A percentile compares a stretch with the other conserved stretches of the same genome.
Conservation (phyloP, 2,888 invertebrate species). For the Drosophila tripunctata region DNA sequence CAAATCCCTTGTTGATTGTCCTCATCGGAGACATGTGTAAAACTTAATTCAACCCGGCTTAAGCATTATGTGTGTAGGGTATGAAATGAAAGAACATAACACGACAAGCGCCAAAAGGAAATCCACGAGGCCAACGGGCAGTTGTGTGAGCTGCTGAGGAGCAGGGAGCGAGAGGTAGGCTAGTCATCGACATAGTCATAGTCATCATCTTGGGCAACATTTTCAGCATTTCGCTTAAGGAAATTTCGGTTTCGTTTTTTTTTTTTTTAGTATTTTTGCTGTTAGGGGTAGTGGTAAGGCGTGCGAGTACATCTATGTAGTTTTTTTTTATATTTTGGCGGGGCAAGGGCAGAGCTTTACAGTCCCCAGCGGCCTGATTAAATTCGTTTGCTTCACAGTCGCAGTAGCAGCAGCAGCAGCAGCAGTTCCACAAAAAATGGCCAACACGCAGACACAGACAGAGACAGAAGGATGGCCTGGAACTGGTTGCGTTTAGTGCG, state of each 20-base stretch:
- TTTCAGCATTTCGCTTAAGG: constrained; percentile 66
- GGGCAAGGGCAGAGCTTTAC: constrained; percentile 55
- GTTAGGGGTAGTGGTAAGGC: constrained; percentile 33
- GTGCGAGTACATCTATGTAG: constrained; percentile 38
- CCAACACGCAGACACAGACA: constrained; percentile 38
- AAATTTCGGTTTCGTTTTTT: constrained; percentile 36
- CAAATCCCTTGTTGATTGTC: not conserved
- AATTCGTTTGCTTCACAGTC: constrained; percentile 66
- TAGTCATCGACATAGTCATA: constrained; percentile 72
- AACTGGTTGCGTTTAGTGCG: constrained; percentile 74
- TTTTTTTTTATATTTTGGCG: constrained; percentile 19
- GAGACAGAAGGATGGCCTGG: constrained; percentile 7
- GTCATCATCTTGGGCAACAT: constrained; percentile 67
- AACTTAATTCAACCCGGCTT: not conserved
- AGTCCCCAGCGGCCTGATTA: constrained; percentile 80
- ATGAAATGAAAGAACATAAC: constrained; percentile 31
- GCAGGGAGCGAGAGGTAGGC: constrained; percentile 9
- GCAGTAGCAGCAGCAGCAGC: too few species aligned
- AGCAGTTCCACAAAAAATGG: constrained; percentile 32
- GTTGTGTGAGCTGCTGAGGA: not conserved
- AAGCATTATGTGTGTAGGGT: constrained; percentile 8
- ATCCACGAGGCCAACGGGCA: constrained; percentile 43
- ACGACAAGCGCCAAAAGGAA: constrained; percentile 55
- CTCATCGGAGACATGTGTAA: not conserved
- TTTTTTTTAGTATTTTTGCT: constrained; percentile 7